Evolutionary conservation across 2,113 vertebrate species (phyloP), one percentile per base, ranked within the genome.

Genomic region (Ascaphus truei): DNA sequence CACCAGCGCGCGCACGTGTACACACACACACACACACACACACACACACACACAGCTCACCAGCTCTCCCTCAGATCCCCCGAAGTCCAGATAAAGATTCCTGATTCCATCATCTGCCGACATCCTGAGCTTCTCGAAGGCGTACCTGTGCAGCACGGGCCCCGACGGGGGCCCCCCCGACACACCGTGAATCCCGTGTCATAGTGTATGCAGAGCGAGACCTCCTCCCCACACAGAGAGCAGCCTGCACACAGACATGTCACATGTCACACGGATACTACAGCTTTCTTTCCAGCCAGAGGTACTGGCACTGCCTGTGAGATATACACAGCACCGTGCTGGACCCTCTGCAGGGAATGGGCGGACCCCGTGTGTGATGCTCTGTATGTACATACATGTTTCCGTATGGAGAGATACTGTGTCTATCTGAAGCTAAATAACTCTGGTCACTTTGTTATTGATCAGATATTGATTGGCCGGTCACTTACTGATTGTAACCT

Each of bases 61-160:
- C 96, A 99, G 88, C 77, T 99, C 94, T 72, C 97, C 96, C 73
- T 99, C 97, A 0, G 97, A 92, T 29, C 95, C 95, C 2, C 95
- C 95, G 11, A 99, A 99, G 81, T 99, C 96, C 75, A 99, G 83
- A 80, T 94, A 99, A 15, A 99, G 93, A 73, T 92, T 94, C 62
- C 92, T 86, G 80, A 95, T 87, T 63, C 95, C 93, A 0, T 98
- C 97, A 0, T 99, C 96, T 0, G 93, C 92, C 0, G 97, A 99
- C 93, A 94, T 92, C 75, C 91, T 94, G 41, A 99, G 93, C 75
- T 91, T 93, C 80, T 99, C 95, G 0, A 94, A 98, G 34, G 97
- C 95, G 79, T 98, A 98, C 62, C 90, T 91, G 81, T 83, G 93
- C 2, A 98, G 78, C 60, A 95, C 72, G 0, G 87, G 12, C 1